Evolutionary conservation across 2,797 vertebrate species (phyloP).

Genomic region (Picus viridis): DNA sequence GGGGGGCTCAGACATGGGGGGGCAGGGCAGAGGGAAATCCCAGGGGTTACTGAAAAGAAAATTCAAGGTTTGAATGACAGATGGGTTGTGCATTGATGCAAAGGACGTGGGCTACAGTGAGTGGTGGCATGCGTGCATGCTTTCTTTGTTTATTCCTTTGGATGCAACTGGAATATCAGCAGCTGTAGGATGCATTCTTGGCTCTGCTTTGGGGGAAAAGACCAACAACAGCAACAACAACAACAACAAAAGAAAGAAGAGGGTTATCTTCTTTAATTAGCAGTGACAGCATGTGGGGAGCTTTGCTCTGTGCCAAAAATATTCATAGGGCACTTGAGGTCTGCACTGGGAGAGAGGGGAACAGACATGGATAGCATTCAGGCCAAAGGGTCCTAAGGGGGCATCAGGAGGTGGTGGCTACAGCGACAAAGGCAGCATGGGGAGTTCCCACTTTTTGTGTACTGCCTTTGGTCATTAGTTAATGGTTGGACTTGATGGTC

Average conservation of each 20-base stretch:
- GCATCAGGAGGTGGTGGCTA: neutral
- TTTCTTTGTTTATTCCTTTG: neutral
- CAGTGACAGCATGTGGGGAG: neutral
- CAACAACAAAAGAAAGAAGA: too few relatives aligned
- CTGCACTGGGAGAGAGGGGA: neutral
- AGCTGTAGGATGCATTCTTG: neutral
- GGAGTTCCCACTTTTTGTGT: neutral
- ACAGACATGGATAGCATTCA: neutral
- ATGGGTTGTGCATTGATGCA: neutral
- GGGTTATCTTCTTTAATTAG: too few relatives aligned
- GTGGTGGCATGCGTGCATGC: neutral
- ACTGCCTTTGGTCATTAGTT: neutral
- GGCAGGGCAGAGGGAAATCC: neutral
- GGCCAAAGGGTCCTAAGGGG: neutral
- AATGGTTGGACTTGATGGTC: too few relatives aligned
- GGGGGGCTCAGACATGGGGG: neutral
- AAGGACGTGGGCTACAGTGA: neutral
- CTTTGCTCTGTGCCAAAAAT: neutral
- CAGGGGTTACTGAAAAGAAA: neutral
- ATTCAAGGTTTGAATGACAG: neutral
- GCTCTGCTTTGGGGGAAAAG: neutral
- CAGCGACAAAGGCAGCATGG: neutral
- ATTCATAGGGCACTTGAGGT: rapidly evolving
- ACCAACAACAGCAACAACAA: too few relatives aligned
- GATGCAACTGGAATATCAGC: neutral